Percentiles rank a stretch among this genome's conserved stretches.
phyloP scores from a whole-genome alignment of 64 coral and sea anemone species.

The Catalaphyllia jardinei region DNA sequence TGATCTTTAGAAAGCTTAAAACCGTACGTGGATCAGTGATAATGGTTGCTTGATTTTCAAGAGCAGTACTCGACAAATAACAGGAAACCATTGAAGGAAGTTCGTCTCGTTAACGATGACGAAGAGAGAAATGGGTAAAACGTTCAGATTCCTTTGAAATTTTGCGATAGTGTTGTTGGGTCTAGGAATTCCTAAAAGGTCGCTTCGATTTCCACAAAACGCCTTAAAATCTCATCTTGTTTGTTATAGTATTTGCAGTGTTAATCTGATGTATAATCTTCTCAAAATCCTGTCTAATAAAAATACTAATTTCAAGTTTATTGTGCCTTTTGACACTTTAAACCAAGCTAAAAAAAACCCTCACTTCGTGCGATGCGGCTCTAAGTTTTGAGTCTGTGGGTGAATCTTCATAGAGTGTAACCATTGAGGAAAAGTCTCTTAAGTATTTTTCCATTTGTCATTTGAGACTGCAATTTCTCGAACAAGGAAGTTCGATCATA shows the following conservation, averaged over 20 bases:
- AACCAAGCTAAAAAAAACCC: no score
- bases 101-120: neutral
- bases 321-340: neutral
- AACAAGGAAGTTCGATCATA: no score
- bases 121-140: neutral
- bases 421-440: no score
- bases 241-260: neutral
- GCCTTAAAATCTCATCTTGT: neutral
- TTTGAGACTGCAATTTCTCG: no score
- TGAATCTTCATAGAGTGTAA: no score
- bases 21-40: neutral
- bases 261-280: neutral
- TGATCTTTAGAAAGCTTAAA: neutral
- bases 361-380: no score
- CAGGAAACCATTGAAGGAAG: neutral
- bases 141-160: no score
- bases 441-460: no score
- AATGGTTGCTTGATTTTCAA: neutral
- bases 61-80: neutral
- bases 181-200: no score
- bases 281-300: neutral
- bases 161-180: no score
- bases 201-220: no score
- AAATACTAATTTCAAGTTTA: neutral
- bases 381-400: no score